Percentiles rank a stretch among this genome's conserved stretches.
phyloP scores from a whole-genome alignment of 2,797 vertebrate genomes.

The Sardinella longiceps region DNA sequence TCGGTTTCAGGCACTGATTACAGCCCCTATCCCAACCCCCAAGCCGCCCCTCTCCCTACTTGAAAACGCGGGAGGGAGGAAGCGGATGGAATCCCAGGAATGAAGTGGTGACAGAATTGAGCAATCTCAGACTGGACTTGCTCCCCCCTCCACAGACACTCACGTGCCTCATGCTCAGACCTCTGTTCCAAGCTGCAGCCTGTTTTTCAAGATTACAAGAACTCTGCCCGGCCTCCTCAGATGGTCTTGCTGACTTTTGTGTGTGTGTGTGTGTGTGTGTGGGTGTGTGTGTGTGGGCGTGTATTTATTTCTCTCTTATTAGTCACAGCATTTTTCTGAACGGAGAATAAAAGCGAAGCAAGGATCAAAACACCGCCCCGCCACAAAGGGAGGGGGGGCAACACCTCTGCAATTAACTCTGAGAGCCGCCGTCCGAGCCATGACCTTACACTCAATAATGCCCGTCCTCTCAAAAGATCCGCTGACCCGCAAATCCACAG shows the following conservation, averaged over 20 bases:
- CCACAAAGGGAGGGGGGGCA: background rate
- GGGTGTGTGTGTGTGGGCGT: background rate
- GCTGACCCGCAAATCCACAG: background rate
- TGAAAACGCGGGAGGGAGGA: conserved; percentile 68
- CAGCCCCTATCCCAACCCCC: conserved; percentile 29
- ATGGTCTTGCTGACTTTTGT: background rate
- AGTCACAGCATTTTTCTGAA: background rate
- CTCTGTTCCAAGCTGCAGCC: background rate
- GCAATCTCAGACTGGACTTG: conserved; percentile 64
- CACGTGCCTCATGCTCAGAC: background rate
- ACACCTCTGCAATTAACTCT: conserved; percentile 32
- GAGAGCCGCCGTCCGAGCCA: conserved; percentile 11
- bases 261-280: background rate
- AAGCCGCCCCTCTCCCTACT: conserved; percentile 22
- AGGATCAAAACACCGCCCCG: background rate
- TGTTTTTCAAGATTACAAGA: background rate
- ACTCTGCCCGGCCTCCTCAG: background rate
- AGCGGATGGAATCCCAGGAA: conserved; percentile 75
- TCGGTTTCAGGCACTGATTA: conserved; percentile 66
- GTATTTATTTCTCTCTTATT: background rate
- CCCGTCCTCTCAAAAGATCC: conserved; percentile 5
- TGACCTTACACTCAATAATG: conserved; percentile 14
- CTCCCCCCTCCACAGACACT: conserved; percentile 45
- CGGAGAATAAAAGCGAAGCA: background rate
- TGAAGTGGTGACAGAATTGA: conserved; percentile 73